Base-by-base conservation (phyloP, 2,888 invertebrate species). In the Argyresthia albistria region DNA sequence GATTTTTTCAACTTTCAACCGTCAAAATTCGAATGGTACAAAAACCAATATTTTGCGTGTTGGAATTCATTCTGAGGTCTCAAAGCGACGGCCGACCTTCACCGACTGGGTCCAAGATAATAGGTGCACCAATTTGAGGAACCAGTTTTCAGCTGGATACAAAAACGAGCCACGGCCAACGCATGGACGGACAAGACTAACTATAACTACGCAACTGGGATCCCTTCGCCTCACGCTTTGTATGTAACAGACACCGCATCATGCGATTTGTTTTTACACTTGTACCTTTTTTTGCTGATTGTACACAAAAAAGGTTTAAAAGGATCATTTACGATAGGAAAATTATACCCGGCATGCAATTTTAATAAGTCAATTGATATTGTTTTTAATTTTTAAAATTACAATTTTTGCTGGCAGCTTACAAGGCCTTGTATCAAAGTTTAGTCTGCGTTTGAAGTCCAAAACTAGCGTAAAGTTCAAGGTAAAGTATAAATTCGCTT, bases 91-190 rank as follows among this genome's bases (percentile, higher is more conserved):
- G 67, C 66, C 80, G 83, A 80, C 86, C 84, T 84, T 84, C 81
- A 70, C 70, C 70, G 73, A 63, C 69, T 67, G 75, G 71, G 74
- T 69, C 64, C 76, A 75, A 51, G 81, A 84, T 87, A 86, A 86
- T 86, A 83, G 80, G 80, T 76, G 80, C 70, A 79, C 73, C 79
- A 83, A 84, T 84, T 86, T 83, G 63, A 72, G 62, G 72, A 86
- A 87, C 86, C 82, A 76, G 84, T 86, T 84, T 69, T 67, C 66
- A 12, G 59, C 55, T 56, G 58, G 60, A 64, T 65, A 74, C 76
- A 83, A 82, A 83, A 70, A 80, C 70, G 61, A 70, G 61, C 67
- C 66, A 61, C 68, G 64, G 64, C 64, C 68, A 67, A 62, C 68
- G 65, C 63, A 64, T 25, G 25, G 25, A 25, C 3, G 25, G 25